Base-by-base conservation (phyloP, 2,113 vertebrate species). In the Triplophysa rosa region DNA sequence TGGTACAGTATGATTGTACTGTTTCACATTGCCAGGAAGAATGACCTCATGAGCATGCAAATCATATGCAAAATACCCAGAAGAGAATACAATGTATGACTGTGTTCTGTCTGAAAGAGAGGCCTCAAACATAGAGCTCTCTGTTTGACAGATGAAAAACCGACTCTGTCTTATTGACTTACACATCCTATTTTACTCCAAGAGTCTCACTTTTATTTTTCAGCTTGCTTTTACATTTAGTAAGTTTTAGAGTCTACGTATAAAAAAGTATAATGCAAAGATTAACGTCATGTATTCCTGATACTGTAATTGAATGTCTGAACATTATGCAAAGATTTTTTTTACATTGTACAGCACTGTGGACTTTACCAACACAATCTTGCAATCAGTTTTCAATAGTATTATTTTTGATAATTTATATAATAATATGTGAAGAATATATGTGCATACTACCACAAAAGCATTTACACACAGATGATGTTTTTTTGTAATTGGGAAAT, bases 51-150 rank as follows among this genome's bases (percentile, higher is more conserved):
- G 71, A 62, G 67, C 64, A 88, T 88, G 84, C 64, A 87, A 77
- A 86, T 71, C 79, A 40, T 80, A 87, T 87, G 84, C 81, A 87
- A 89, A 87, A 83, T 37, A 66, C 37, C 29, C 10, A 21, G 5
- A 73, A 19, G 23, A 24, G 5, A 75, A 63, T 69, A 82, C 84
- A 83, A 82, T 85, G 72, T 19, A 59, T 9, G 9, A 64, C 62
- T 75, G 64, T 80, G 54, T 78, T 37, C 5, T 52, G 68, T 63
- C 33, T 63, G 74, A 80, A 21, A 65, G 29, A 59, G 61, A 5
- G 11, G 66, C 37, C 49, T 74, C 47, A 77, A 42, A 81, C 83
- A 85, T 59, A 81, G 81, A 79, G 45, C 37, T 37, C 67, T 78
- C 68, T 83, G 82, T 80, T 63, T 77, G 65, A 56, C 37, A 70